Evolutionary conservation across 2,797 vertebrate species (phyloP), one percentile per base, ranked within the genome.

Genomic region (Oryzias sinensis): DNA sequence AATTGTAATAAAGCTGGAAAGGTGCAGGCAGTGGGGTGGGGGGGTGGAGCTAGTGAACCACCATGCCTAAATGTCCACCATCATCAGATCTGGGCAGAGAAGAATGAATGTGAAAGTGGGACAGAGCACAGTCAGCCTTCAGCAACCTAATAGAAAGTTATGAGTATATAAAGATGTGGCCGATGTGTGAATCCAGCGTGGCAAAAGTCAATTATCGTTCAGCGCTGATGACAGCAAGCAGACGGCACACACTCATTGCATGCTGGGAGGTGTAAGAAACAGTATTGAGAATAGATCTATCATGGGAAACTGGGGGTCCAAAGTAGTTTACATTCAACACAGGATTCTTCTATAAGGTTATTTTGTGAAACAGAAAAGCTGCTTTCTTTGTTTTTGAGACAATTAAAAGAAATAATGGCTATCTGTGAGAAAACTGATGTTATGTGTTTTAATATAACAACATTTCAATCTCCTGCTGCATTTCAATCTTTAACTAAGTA

Each of bases 111-210:
- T 56, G n/a, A 63, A 67, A 68, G 65, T 65, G 65, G 56, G 74
- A 60, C 68, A 59, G 59, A 55, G 71, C 68, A 69, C 61, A 64
- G 53, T 71, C 68, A 77, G 68, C 70, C 54, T 65, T 74, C 69
- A 62, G 62, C 79, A 78, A 82, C 62, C 59, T 74, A 77, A 79
- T 79, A 80, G 60, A 79, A 84, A 82, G 68, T 73, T 84, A 74
- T 74, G 71, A 74, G 74, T 76, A 43, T 72, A 80, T 80, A 59
- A 56, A 76, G 60, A 69, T 66, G 56, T 62, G 61, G 70, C 68
- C 68, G 60, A 17, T 53, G 71, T 63, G 62, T 6, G 53, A 62
- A 59, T 74, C 70, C 69, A 70, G 70, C 76, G 49, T 69, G 74
- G 69, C 63, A 82, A 62, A 78, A 64, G 72, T 75, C 71, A 76